phyloP scores from a whole-genome alignment of 2,113 vertebrate genomes.

The Empidonax alnorum region DNA sequence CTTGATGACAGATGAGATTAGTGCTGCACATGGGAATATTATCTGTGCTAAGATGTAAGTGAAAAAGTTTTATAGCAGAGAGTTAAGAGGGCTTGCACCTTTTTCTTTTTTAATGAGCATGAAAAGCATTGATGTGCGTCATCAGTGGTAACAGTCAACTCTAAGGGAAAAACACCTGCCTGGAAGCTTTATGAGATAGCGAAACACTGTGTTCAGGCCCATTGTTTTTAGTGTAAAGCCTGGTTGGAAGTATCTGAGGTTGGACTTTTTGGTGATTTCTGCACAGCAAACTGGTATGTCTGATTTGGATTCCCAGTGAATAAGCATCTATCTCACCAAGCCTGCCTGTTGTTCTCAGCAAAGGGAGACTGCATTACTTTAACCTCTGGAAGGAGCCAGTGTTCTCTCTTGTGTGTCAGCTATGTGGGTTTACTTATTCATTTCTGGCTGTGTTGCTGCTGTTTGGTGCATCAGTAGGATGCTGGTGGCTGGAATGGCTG shows the following conservation, averaged over 20 bases:
- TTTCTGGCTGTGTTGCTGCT: neutral
- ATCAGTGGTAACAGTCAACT: neutral
- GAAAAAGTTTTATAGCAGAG: neutral
- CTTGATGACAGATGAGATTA: slow-evolving; percentile 68
- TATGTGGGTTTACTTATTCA: fast-evolving
- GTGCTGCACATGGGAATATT: slow-evolving; percentile 6
- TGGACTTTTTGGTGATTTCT: neutral
- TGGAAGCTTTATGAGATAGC: neutral
- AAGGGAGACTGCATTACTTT: neutral
- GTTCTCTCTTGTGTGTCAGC: fast-evolving
- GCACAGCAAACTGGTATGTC: neutral
- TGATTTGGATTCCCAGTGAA: neutral
- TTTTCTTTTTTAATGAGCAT: neutral
- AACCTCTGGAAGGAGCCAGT: neutral
- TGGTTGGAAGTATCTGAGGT: neutral
- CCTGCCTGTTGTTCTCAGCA: neutral
- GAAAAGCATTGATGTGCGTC: neutral
- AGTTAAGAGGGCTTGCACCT: neutral
- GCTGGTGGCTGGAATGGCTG: neutral
- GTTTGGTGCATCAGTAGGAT: neutral
- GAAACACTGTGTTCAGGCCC: neutral
- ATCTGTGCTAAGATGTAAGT: neutral
- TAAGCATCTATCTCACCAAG: neutral
- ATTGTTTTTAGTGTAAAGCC: neutral
- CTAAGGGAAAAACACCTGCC: neutral